These are phyloP conservation scores for Pinna nobilis DNA, from an alignment of 1,140 invertebrate genomes.

Conservation along the genomic window DNA sequence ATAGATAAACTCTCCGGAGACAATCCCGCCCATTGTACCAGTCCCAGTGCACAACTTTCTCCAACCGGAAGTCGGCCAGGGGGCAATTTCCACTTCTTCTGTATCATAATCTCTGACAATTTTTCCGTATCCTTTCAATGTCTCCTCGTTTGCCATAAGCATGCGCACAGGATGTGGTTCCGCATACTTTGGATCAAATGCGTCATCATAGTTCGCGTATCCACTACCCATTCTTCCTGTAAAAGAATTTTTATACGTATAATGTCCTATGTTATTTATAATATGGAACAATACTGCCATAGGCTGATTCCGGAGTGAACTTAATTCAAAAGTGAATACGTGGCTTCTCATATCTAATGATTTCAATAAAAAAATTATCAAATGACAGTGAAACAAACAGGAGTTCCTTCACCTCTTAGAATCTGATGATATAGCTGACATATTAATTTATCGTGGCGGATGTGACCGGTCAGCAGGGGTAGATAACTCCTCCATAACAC, in stretches of 20 bases:
- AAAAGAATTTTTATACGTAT: not conserved
- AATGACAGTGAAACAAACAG: no score
- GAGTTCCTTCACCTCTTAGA: no score
- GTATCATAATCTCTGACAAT: slow-evolving; percentile 44
- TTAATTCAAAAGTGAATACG: no score
- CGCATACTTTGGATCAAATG: slow-evolving; percentile 41
- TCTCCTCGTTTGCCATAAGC: slow-evolving; percentile 36
- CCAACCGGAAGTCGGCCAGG: slow-evolving; percentile 46
- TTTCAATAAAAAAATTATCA: no score
- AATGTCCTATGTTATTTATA: not conserved
- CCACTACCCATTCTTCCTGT: slow-evolving; percentile 23
- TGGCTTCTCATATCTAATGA: no score
- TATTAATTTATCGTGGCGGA: no score
- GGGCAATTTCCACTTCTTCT: slow-evolving; percentile 45
- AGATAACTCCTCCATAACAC: no score
- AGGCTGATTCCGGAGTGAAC: no score
- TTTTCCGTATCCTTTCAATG: slow-evolving; percentile 44
- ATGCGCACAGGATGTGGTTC: slow-evolving; percentile 40
- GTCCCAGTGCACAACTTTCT: slow-evolving; percentile 39
- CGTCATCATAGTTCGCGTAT: slow-evolving; percentile 42
- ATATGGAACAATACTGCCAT: not conserved
- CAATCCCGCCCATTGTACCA: slow-evolving; percentile 34
- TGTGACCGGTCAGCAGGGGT: no score
- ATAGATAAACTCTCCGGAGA: slow-evolving; percentile 40
- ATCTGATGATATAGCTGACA: no score